Conservation (phyloP, 92 coral and sea anemone species). For the Meandrina meandrites region DNA sequence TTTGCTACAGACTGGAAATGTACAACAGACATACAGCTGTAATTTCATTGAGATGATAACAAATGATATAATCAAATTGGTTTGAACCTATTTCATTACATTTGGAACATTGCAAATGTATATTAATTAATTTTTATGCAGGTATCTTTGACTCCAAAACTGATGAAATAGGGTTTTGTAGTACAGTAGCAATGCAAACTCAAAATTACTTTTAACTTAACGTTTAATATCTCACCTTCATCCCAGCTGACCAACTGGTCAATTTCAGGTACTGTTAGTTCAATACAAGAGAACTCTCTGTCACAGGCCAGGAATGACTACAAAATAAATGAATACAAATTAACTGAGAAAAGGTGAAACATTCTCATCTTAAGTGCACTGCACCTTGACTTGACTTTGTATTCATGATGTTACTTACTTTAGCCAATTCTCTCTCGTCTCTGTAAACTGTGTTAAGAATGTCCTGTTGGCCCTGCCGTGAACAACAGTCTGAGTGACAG, state of each 20-base stretch:
- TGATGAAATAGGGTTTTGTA: background rate
- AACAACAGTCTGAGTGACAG: conserved; percentile 77
- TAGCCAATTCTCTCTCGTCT: conserved; percentile 62
- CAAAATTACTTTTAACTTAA: background rate
- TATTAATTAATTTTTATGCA: too few relatives aligned
- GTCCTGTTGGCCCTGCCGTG: conserved; percentile 83
- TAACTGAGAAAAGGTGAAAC: background rate
- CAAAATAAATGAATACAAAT: background rate
- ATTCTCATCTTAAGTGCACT: background rate
- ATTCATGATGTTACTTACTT: conserved; percentile 40
- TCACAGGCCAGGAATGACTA: conserved; percentile 87
- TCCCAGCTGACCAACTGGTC: conserved; percentile 85
- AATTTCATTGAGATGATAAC: background rate
- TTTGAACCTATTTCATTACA: background rate
- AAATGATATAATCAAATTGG: background rate
- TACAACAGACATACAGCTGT: background rate
- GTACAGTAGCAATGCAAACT: background rate
- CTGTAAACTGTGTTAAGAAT: conserved; percentile 75
- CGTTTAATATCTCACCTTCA: conserved; percentile 68
- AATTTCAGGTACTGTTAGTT: conserved; percentile 58
- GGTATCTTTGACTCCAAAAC: background rate
- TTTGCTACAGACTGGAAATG: background rate
- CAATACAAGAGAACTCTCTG: conserved; percentile 58
- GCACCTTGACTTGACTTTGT: too few relatives aligned
- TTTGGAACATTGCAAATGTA: background rate